Percentiles rank a stretch among this genome's conserved stretches.
phyloP scores from a whole-genome alignment of 2,888 invertebrate genomes.

The Branchipolynoe longqiensis region DNA sequence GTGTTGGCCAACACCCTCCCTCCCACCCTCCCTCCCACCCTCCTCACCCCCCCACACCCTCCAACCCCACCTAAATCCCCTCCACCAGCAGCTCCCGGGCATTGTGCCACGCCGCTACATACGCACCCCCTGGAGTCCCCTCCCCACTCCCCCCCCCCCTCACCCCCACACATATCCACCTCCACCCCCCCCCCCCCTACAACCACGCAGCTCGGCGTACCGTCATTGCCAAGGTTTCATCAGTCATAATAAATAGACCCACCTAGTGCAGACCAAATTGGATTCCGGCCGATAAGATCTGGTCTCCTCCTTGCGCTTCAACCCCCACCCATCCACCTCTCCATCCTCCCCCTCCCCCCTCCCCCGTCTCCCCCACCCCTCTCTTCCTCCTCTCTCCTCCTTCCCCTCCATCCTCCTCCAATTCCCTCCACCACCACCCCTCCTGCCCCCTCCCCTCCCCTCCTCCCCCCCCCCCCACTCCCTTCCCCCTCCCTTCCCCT shows the following conservation, averaged over 20 bases:
- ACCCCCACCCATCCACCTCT: slow-evolving; percentile 1
- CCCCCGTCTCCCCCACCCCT: background rate
- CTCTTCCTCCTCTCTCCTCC: background rate
- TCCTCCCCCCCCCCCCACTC: background rate
- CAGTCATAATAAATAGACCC: slow-evolving; percentile 57
- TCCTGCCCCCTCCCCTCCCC: background rate
- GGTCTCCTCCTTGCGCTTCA: slow-evolving; percentile 44
- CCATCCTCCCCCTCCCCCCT: slow-evolving; percentile 22
- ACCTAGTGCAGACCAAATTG: slow-evolving; percentile 52
- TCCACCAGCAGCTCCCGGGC: background rate
- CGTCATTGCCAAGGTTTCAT: slow-evolving; percentile 50
- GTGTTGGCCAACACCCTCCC: background rate
- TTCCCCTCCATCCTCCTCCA: background rate
- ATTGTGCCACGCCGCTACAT: slow-evolving; percentile 45
- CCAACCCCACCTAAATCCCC: background rate
- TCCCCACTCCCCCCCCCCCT: background rate
- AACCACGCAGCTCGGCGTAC: background rate
- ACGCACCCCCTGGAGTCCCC: slow-evolving; percentile 31
- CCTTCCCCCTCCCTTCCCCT: background rate
- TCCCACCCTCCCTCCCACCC: background rate
- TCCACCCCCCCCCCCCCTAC: background rate
- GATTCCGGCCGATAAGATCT: slow-evolving; percentile 51
- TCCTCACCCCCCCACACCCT: background rate
- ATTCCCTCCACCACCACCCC: background rate
- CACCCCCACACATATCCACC: background rate